These are phyloP conservation scores for Etia nguti DNA, from an alignment of 2,113 vertebrate species.

Conservation along the genomic window DNA sequence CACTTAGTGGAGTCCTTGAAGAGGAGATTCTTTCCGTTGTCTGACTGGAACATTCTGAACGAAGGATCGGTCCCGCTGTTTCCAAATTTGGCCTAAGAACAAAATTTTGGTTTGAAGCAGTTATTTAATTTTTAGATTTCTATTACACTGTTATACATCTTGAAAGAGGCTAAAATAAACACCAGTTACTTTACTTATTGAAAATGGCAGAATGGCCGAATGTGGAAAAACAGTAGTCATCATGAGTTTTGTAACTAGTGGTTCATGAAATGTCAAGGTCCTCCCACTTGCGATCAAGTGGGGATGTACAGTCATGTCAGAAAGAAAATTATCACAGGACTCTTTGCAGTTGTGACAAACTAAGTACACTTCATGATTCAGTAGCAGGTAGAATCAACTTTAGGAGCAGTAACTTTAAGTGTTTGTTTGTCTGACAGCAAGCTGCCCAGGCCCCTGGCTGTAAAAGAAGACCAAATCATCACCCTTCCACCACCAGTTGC, in stretches of 20 bases:
- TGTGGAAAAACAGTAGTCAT: background rate
- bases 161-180: background rate
- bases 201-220: background rate
- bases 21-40: conserved; percentile 65
- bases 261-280: background rate
- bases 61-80: rapidly evolving
- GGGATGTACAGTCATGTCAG: background rate
- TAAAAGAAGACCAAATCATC: background rate
- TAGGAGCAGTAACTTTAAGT: background rate
- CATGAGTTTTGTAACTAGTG: background rate
- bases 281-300: background rate
- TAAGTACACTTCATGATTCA: background rate
- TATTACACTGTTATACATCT: background rate
- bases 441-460: background rate
- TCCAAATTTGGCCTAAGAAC: conserved; percentile 41
- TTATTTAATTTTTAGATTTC: background rate
- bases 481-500: background rate
- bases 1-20: conserved; percentile 78
- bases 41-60: conserved; percentile 65
- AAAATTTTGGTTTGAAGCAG: background rate
- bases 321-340: background rate
- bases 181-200: background rate
- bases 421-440: too few species aligned
- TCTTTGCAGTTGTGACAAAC: background rate
- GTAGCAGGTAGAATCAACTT: background rate